Base-by-base conservation (phyloP, 2,888 invertebrate genomes). In the Fabriciana adippe region DNA sequence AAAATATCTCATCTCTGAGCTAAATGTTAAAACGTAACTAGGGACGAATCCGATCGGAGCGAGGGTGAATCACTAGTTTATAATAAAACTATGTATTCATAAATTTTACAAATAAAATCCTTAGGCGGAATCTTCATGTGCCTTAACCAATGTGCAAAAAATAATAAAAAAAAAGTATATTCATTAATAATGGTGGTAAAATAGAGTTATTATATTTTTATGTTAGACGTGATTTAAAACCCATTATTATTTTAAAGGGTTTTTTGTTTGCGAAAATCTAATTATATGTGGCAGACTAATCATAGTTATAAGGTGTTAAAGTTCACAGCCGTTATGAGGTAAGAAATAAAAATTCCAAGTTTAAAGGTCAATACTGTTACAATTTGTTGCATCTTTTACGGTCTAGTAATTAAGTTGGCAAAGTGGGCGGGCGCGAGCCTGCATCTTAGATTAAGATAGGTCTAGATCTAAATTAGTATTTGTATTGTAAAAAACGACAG, bases 401-500 rank as follows among this genome's bases (percentile, higher is more conserved):
- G 50, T 59, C 65, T 65, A 67, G 41, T 63, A 65, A 70, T 70
- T 65, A 65, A 26, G 53, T 48, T n/a, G 31, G 51, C 57, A 51
- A 53, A 15, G 55, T 65, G n/a, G 51, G 60, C 31, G 67, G 61
- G 54, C 65, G 55, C 35, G 48, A 55, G n/a, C 61, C 26, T 60
- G 59, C 55, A 55, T 60, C 54, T 55, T 11, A 31, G 61, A 67
- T 65, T 57, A 65, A 59, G 65, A 62, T 68, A 65, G 65, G 65
- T 70, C 70, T 70, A 68, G 65, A 68, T 57, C 50, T 68, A 68
- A 62, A 70, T 70, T 65, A 68, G 62, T 65, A 55, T 55, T 66
- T 66, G 62, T 14, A 18, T 31, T 15, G 16, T 31, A 67, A 67
- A 65, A 59, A 56, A 41, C n/a, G 18, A 57, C 21, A 16, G 26